Base-by-base conservation (phyloP, 2,888 invertebrate species). In the Chromoteleia sp. region DNA sequence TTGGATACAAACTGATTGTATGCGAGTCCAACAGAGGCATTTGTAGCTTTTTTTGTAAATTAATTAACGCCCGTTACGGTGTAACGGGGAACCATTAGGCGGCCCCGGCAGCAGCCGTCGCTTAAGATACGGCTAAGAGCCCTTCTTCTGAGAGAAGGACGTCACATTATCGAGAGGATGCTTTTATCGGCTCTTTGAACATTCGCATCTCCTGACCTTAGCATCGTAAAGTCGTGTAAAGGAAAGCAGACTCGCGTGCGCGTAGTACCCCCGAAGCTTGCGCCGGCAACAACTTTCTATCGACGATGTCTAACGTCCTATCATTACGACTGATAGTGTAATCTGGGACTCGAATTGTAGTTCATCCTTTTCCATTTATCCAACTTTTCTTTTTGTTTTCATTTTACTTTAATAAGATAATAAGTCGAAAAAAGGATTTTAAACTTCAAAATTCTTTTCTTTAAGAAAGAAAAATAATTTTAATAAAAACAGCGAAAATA, bases 81-180 rank as follows among this genome's bases (percentile, higher is more conserved):
- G 83, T 85, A 86, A 85, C 86, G 81, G 80, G 76, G 70, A 67
- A 80, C 85, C 87, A 87, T 88, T 87, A 88, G 81, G 84, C 54
- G 65, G 48, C 67, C 54, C 52, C 73, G 48, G 41, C 86, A 84
- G 85, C 84, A 85, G 83, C 86, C 85, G 84, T 85, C 86, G 85
- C 85, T 88, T 86, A 85, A 88, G 88, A 89, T 88, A 89, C 83
- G 86, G 84, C 85, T 88, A 88, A 89, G 88, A 89, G 88, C 85
- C 86, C 84, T 83, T 85, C 84, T 84, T 81, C 77, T 73, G 82
- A 79, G 65, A 79, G 79, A 65, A 68, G 79, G 71, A 84, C 65
- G 78, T 73, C 76, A 59, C 29, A 73, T 76, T 82, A 83, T 82
- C 82, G 71, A 70, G 73, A 81, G 81, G 67, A 81, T 68, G 83